Evolutionary conservation across 2,888 invertebrate species (phyloP).

Genomic region (Agriopis aurantiaria): DNA sequence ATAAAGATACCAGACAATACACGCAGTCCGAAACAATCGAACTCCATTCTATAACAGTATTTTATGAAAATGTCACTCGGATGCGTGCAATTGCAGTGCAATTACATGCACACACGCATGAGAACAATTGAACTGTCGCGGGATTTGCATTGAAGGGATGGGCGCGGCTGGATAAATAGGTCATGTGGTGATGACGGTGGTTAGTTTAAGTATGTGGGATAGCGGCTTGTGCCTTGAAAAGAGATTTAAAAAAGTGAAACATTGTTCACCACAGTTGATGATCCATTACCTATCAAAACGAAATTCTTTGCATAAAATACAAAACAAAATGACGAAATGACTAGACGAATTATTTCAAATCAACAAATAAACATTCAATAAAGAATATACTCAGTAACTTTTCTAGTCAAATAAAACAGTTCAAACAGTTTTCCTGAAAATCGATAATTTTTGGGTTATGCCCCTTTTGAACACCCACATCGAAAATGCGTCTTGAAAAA

Average conservation of each 20-base stretch:
- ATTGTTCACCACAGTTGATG: neutral
- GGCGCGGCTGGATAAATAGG: conserved; percentile 52
- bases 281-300: too few relatives aligned
- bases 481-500: too few relatives aligned
- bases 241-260: neutral
- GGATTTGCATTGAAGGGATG: conserved; percentile 56
- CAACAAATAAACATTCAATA: too few relatives aligned
- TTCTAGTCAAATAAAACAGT: too few relatives aligned
- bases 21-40: conserved; percentile 24
- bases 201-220: conserved; percentile 22
- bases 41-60: conserved; percentile 47
- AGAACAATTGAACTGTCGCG: conserved; percentile 57
- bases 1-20: conserved; percentile 3
- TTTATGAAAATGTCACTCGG: conserved; percentile 52
- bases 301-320: neutral
- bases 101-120: conserved; percentile 40
- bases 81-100: conserved; percentile 37
- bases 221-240: neutral
- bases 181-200: conserved; percentile 46
- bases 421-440: too few relatives aligned
- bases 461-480: too few relatives aligned
- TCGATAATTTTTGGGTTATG: neutral
- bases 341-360: too few relatives aligned
- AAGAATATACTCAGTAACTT: too few relatives aligned
- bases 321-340: too few relatives aligned